Base-by-base conservation (phyloP, 1,140 invertebrate species). In the Brachionus rotundiformis region DNA sequence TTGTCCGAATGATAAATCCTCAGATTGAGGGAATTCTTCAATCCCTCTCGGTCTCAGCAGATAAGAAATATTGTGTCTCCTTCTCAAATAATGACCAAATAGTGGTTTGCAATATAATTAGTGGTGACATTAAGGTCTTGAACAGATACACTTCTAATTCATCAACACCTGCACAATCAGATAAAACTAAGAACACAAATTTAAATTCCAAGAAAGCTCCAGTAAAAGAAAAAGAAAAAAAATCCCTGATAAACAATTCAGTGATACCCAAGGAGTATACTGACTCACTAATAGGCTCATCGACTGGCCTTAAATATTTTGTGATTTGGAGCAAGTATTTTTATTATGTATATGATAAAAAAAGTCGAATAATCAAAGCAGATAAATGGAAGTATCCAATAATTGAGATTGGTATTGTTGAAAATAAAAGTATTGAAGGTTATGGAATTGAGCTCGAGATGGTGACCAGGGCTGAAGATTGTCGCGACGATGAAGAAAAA, bases 21-120 rank as follows among this genome's bases (percentile, higher is more conserved):
- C 54, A 82, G 41, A 77, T 61, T 6, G 73, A 79, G 47, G 95
- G 95, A 39, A 97, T 98, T 84, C 95, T 99, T 92, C 94, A 96
- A 87, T 93, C 94, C 84, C 88, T 98, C 61, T 92, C 93, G n/a
- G 88, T 99, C 6, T 96, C 94, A 83, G 93, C 94, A 0, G 95
- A 98, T 86, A 97, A 98, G 86, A 94, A 95, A 87, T 97, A 93
- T 90, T 95, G 94, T 0, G 93, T 94, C n/a, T 94, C 95, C 3
- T 96, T 92, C 85, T 98, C 95, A 1, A 98, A 96, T 84, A 98
- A 97, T 86, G 95, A 96, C 88, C 94, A 96, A 82, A 84, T 88
- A 1, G 81, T 87, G 10, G 82, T 88, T 8, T 87, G 86, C 82
- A 84, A 83, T 27, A 85, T 88, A 8, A 83, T 85, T 44, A 88